Percentiles rank a stretch among this genome's conserved stretches.
Conservation (phyloP, 2,797 vertebrate species). For the Platyrinchus mystaceus region DNA sequence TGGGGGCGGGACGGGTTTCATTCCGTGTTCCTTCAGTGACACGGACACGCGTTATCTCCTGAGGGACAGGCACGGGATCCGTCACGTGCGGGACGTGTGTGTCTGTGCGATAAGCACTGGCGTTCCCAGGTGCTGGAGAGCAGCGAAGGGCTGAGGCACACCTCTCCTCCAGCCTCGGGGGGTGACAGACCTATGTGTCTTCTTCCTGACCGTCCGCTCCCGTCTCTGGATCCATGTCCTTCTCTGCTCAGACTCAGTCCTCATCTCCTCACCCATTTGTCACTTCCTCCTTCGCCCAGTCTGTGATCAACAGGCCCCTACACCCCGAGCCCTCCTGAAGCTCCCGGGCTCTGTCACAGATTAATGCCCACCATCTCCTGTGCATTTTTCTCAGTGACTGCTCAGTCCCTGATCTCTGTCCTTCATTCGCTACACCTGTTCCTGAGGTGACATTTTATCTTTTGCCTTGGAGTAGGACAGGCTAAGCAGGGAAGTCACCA, state of each 20-base stretch:
- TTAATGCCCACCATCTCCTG: neutral
- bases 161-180: neutral
- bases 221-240: neutral
- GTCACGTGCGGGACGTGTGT: neutral
- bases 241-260: neutral
- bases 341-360: neutral
- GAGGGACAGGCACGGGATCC: neutral
- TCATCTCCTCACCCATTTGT: neutral
- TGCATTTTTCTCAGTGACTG: neutral
- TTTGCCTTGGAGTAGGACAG: neutral
- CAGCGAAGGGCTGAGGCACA: rapidly evolving
- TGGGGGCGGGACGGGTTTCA: neutral
- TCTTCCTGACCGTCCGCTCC: neutral
- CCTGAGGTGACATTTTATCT: neutral
- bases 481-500: neutral
- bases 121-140: neutral
- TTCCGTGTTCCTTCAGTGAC: neutral
- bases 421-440: neutral
- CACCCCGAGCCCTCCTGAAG: neutral
- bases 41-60: rapidly evolving
- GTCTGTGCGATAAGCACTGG: neutral
- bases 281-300: neutral
- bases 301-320: neutral
- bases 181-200: neutral
- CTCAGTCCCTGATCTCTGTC: neutral